Conservation (phyloP, 2,888 invertebrate species). For the Sclerodermus sp. region DNA sequence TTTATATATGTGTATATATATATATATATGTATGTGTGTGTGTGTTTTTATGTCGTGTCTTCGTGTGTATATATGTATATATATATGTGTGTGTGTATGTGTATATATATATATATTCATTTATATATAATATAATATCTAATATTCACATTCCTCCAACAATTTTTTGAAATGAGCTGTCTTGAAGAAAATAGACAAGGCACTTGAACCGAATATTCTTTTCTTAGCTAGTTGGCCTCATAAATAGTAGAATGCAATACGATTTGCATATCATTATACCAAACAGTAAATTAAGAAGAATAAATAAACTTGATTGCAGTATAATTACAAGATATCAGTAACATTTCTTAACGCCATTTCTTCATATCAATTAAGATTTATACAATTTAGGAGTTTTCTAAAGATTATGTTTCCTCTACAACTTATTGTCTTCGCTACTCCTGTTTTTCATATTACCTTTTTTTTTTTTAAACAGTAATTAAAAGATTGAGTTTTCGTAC, state of each 20-base stretch:
- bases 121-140: conserved; percentile 32
- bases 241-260: conserved; percentile 42
- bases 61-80: conserved; percentile 15
- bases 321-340: conserved; percentile 1
- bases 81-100: conserved; percentile 16
- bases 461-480: too few relatives aligned
- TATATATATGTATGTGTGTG: not conserved
- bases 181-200: conserved; percentile 57
- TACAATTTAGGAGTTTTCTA: conserved; percentile 22
- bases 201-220: conserved; percentile 55
- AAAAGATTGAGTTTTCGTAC: too few relatives aligned
- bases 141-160: conserved; percentile 56
- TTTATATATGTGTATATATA: conserved; percentile 16
- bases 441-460: too few relatives aligned
- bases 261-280: conserved; percentile 35
- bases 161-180: conserved; percentile 57
- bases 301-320: conserved; percentile 30
- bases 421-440: too few relatives aligned
- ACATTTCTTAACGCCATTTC: not conserved
- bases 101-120: conserved; percentile 19
- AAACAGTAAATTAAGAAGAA: conserved; percentile 31
- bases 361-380: not conserved
- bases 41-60: conserved; percentile 11
- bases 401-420: conserved; percentile 27
- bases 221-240: conserved; percentile 54